A percentile compares a stretch with the other conserved stretches of the same genome.
These are phyloP conservation scores for Malurus cyaneus DNA, from an alignment of 2,113 vertebrate genomes.

Conservation along the genomic window DNA sequence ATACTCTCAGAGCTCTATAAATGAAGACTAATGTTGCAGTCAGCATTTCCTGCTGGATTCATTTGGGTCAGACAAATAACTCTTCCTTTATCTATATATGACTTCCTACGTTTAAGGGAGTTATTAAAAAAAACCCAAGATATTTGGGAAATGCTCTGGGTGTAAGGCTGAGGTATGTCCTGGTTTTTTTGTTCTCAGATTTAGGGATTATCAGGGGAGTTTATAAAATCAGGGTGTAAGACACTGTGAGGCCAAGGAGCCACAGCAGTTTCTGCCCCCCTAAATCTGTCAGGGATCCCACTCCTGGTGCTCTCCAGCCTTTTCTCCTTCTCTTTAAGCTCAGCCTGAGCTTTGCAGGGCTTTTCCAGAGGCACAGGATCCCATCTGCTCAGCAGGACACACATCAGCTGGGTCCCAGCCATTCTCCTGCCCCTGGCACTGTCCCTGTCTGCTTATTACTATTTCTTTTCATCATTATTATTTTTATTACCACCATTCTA, in stretches of 20 bases:
- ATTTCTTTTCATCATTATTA: background rate
- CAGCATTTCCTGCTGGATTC: background rate
- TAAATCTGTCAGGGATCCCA: background rate
- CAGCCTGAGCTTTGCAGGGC: background rate
- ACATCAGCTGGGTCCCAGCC: background rate
- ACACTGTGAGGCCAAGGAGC: background rate
- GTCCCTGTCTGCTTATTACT: background rate
- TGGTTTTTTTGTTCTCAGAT: background rate
- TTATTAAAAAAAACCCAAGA: background rate
- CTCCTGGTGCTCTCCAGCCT: background rate
- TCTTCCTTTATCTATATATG: background rate
- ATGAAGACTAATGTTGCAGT: background rate
- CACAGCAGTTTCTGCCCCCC: background rate
- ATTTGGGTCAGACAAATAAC: background rate
- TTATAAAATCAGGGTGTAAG: background rate
- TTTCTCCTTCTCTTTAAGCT: background rate
- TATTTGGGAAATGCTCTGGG: background rate
- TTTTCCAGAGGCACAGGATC: background rate
- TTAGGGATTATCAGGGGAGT: background rate
- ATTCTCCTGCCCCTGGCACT: background rate
- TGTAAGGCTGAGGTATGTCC: accelerated
- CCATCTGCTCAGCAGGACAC: background rate
- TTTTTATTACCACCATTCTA: background rate
- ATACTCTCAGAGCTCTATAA: background rate
- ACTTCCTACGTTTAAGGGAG: background rate